Evolutionary conservation across 2,888 invertebrate genomes (phyloP).

Genomic region (Rutpela maculata): DNA sequence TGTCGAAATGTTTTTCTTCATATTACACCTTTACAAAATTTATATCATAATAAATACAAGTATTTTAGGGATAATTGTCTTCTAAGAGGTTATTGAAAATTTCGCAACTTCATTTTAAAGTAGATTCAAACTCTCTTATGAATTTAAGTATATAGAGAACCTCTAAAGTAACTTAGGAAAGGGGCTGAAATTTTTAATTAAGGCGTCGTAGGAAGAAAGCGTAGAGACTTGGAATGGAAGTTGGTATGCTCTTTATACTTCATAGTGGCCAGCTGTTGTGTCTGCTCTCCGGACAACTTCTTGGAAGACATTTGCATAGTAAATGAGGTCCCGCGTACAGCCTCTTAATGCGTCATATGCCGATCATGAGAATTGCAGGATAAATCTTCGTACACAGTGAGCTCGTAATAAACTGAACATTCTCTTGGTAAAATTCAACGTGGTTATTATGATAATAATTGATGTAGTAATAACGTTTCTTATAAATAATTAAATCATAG

Average conservation of each 20-base stretch:
- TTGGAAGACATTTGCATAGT: conserved; percentile 73
- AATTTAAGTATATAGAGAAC: conserved; percentile 35
- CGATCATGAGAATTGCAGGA: conserved; percentile 34
- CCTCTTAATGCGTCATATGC: conserved; percentile 59
- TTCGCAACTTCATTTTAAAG: background rate
- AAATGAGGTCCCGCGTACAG: conserved; percentile 70
- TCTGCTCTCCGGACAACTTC: conserved; percentile 70
- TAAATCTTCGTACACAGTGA: background rate
- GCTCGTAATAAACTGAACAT: background rate
- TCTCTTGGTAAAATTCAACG: background rate
- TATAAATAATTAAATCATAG: background rate
- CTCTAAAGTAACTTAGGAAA: conserved; percentile 49
- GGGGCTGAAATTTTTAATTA: conserved; percentile 57
- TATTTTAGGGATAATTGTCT: no score
- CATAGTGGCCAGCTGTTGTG: conserved; percentile 77
- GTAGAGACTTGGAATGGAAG: conserved; percentile 54
- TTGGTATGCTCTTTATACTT: conserved; percentile 76
- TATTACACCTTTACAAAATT: background rate
- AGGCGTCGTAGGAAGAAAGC: conserved; percentile 51
- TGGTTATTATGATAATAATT: background rate
- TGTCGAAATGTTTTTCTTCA: no score
- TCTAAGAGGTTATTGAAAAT: background rate
- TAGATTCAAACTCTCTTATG: conserved; percentile 7
- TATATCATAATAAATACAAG: no score
- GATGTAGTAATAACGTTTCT: background rate